Conservation (phyloP, 2,797 vertebrate species). For the Anolis apletophallus region DNA sequence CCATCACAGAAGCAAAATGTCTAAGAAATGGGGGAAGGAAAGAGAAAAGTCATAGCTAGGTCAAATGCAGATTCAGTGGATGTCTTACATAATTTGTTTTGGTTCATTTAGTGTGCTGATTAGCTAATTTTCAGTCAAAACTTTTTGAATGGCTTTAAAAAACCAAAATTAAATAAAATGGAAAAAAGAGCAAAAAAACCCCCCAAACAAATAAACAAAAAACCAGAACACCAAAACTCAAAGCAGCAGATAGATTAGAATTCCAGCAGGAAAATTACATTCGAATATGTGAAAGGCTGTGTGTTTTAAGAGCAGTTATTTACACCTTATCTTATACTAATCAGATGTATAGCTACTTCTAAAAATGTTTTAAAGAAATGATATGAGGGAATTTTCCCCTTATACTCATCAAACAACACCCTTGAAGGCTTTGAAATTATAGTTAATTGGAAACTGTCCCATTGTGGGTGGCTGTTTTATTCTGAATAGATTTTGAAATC, state of each 20-base stretch:
- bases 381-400: too few relatives aligned
- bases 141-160: neutral
- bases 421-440: neutral
- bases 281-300: neutral
- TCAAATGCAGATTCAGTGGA: neutral
- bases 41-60: neutral
- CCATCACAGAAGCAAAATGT: neutral
- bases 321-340: neutral
- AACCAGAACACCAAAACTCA: neutral
- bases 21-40: neutral
- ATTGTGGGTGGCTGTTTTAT: neutral
- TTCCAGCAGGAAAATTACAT: neutral
- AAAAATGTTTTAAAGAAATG: neutral
- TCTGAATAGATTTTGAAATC: neutral
- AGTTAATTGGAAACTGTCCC: neutral
- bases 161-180: neutral
- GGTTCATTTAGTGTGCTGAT: neutral
- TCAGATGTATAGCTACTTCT: too few relatives aligned
- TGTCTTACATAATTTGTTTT: neutral
- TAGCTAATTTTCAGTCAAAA: neutral
- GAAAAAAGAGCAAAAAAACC: neutral
- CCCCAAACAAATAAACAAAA: neutral
- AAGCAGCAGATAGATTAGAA: neutral
- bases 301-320: neutral
- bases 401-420: neutral